Base-by-base conservation (phyloP, 2,888 invertebrate species). In the Drosophila peninsularis region DNA sequence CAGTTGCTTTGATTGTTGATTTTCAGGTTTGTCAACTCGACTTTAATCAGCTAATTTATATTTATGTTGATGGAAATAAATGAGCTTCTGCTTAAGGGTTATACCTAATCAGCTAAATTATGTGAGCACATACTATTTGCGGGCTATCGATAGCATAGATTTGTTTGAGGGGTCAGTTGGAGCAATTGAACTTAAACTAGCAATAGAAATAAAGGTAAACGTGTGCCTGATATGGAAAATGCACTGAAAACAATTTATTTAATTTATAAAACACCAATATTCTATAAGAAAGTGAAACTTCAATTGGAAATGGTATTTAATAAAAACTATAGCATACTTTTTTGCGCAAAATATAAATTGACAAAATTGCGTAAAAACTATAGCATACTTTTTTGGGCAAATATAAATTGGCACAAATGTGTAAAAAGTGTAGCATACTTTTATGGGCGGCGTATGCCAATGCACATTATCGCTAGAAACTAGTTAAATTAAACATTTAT, bases 1-100 rank as follows among this genome's bases (percentile, higher is more conserved):
- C 53, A 50, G 52, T 66, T 65, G 57, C 68, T 63, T 50, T 74
- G 65, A 67, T 63, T 68, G 71, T 62, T 76, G 73, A 36, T 54
- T 60, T 56, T 53, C 39, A 56, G 42, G 24, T 27, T 19, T 52
- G 27, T 27, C 65, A 39, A 56, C 52, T n/a, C 19, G 17, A 39
- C 41, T 65, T 72, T 53, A 72, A 78, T 63, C 57, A 57, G 37
- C 57, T 56, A 30, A 45, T 58, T 58, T 52, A 52, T 58, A 58
- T 52, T 53, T 52, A 37, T 63, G 21, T 30, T 34, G 24, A 19
- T 63, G 14, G 34, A 30, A 50, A 19, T 47, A 19, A 42, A 42
- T 54, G 55, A 19, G 36, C 9, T 21, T 11, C 17, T 6, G 17
- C 19, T 34, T 6, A 36, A 13, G 27, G 41, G 39, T 39, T 6